These are phyloP conservation scores for Onchidella celtica DNA, from an alignment of 2,888 invertebrate species.

Conservation along the genomic window DNA sequence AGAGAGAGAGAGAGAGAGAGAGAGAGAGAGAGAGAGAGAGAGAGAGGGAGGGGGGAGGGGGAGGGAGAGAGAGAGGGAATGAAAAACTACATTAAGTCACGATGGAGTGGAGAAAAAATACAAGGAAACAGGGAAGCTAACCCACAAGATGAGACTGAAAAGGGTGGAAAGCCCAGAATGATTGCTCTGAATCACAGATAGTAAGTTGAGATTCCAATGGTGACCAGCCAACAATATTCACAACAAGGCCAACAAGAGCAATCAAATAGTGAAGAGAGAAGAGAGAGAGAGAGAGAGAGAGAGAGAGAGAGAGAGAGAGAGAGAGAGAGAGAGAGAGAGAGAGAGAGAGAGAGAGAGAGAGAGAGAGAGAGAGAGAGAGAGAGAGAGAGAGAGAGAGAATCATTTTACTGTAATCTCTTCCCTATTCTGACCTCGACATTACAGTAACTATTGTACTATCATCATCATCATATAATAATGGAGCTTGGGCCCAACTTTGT, in stretches of 20 bases:
- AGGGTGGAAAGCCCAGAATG: no score
- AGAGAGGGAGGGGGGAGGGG: not conserved
- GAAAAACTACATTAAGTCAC: not conserved
- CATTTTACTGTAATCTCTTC: not conserved
- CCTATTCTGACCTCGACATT: no score
- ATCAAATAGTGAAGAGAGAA: no score
- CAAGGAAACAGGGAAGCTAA: no score
- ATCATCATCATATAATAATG: no score
- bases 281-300: conserved; percentile 24
- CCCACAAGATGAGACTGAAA: no score
- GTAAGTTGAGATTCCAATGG: no score
- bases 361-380: not conserved
- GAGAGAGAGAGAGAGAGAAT: not conserved
- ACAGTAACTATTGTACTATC: no score
- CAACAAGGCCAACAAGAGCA: no score
- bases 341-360: not conserved
- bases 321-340: not conserved
- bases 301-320: conserved; percentile 34
- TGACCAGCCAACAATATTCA: no score
- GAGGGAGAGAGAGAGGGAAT: not conserved
- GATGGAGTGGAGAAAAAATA: not conserved
- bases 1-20: not conserved
- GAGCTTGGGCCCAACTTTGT: no score
- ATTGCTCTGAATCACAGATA: no score
- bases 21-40: not conserved